These are phyloP conservation scores for Labeo calbasu DNA, from an alignment of 2,797 vertebrate genomes.

Conservation along the genomic window DNA sequence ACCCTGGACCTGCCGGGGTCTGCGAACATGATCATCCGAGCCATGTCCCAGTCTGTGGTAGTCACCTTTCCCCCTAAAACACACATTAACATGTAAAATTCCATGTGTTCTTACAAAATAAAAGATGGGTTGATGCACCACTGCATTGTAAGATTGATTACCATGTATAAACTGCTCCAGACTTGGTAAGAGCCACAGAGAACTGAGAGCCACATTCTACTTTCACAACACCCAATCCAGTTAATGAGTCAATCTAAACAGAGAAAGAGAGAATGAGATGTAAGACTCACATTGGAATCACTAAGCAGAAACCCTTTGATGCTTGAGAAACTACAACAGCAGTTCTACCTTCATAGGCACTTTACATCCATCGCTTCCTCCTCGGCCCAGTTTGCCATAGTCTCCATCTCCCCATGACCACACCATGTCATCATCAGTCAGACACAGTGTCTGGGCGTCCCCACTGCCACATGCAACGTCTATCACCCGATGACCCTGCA, in stretches of 20 bases:
- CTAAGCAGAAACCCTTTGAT: background rate
- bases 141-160: slow-evolving; percentile 59
- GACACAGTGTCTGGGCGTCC: slow-evolving; percentile 95
- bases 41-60: slow-evolving; percentile 96
- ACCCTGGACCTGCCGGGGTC: slow-evolving; percentile 96
- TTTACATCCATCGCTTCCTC: slow-evolving; percentile 98
- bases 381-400: slow-evolving; percentile 95
- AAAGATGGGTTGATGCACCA: background rate
- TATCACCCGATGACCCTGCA: slow-evolving; percentile 95
- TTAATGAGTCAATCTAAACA: slow-evolving; percentile 93
- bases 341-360: slow-evolving; percentile 93
- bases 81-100: background rate
- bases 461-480: slow-evolving; percentile 97
- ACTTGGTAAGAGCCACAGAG: slow-evolving; percentile 96
- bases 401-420: slow-evolving; percentile 99
- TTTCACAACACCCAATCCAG: slow-evolving; percentile 94
- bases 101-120: background rate
- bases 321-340: background rate
- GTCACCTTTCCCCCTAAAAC: slow-evolving; percentile 94
- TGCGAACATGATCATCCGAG: slow-evolving; percentile 95
- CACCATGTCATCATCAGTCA: slow-evolving; percentile 96
- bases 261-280: slow-evolving; percentile 23
- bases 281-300: background rate
- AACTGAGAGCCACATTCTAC: slow-evolving; percentile 99
- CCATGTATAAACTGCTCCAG: slow-evolving; percentile 97